Conservation (phyloP, 2,797 vertebrate species). For the Pagetopsis macropterus region DNA sequence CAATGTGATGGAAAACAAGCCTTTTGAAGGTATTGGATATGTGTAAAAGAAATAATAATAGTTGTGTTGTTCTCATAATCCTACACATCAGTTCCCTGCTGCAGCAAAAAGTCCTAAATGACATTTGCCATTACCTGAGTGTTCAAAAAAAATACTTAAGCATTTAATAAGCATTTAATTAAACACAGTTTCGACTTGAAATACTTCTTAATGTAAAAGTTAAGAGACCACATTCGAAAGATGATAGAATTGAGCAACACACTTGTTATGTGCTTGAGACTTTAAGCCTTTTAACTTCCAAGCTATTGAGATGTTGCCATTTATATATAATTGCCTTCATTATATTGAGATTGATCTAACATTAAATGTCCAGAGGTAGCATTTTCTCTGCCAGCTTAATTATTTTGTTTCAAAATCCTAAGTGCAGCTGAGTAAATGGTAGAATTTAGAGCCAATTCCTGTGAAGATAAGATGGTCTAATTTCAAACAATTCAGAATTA, state of each 20-base stretch:
- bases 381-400: not conserved
- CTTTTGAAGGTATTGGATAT: no score
- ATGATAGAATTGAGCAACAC: not conserved
- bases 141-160: no score
- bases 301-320: conserved; percentile 8
- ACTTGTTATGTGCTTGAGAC: not conserved
- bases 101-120: no score
- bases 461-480: not conserved
- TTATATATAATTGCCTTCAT: not conserved
- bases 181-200: not conserved
- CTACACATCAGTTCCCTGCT: no score
- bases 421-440: not conserved
- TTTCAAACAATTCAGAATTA: not conserved
- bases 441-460: not conserved
- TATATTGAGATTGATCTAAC: conserved; percentile 13
- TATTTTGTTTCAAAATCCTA: conserved; percentile 2
- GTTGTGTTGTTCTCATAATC: no score
- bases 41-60: no score
- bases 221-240: not conserved
- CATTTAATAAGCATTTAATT: no score
- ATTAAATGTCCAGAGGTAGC: not conserved
- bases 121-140: no score
- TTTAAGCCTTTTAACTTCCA: not conserved
- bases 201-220: not conserved
- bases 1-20: not conserved